A percentile compares a stretch with the other conserved stretches of the same genome.
phyloP scores from a whole-genome alignment of 2,113 vertebrate genomes.

The Paramisgurnus dabryanus region DNA sequence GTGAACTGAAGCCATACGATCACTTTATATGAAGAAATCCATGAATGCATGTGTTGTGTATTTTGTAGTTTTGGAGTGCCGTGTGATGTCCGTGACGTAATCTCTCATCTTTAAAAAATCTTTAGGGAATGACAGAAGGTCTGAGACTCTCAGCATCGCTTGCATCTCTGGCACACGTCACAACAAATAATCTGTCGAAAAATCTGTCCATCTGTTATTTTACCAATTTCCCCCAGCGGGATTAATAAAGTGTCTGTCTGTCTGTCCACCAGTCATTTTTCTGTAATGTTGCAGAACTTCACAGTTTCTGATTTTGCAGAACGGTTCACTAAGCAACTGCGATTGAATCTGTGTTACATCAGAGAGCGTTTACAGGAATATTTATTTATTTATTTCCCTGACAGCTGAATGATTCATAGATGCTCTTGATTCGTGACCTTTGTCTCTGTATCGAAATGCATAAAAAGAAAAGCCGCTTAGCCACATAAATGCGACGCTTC shows the following conservation, averaged over 20 bases:
- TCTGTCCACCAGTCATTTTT: background rate
- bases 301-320: background rate
- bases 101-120: conserved; percentile 26
- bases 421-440: conserved; percentile 20
- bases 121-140: conserved; percentile 17
- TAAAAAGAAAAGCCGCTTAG: background rate
- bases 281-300: conserved; percentile 20
- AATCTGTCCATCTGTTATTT: conserved; percentile 1
- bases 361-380: conserved; percentile 12
- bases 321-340: conserved; percentile 1
- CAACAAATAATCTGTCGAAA: conserved; percentile 1
- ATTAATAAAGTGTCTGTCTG: too few species aligned
- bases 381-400: conserved; percentile 28
- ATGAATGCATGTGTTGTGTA: too few species aligned
- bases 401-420: conserved; percentile 16
- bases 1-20: too few species aligned
- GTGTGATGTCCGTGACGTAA: background rate
- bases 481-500: background rate
- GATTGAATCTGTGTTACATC: background rate
- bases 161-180: conserved; percentile 12
- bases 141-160: background rate
- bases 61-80: conserved; percentile 26
- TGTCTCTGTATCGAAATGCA: conserved; percentile 1
- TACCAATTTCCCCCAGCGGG: too few species aligned
- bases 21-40: too few species aligned